A percentile compares a stretch with the other conserved stretches of the same genome.
Evolutionary conservation across 2,888 invertebrate species (phyloP).

Genomic region (Hymenopus coronatus): DNA sequence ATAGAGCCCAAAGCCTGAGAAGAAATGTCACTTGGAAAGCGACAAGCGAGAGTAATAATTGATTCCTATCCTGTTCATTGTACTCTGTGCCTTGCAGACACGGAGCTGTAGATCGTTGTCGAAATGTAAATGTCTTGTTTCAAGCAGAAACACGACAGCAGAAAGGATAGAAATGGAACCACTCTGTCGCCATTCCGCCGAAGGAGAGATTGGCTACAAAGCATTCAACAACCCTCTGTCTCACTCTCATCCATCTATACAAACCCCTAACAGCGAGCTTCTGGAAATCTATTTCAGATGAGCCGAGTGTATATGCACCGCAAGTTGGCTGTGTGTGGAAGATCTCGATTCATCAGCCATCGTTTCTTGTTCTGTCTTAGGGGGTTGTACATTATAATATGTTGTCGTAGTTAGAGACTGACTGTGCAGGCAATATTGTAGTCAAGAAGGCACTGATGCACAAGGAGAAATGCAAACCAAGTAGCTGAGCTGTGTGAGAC

Average conservation of each 20-base stretch:
- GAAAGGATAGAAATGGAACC: neutral
- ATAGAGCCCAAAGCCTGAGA: neutral
- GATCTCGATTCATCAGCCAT: constrained; percentile 24
- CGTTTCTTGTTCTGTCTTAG: constrained; percentile 22
- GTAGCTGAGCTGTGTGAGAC: constrained; percentile 15
- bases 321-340: neutral
- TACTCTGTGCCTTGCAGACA: neutral
- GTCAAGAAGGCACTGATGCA: neutral
- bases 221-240: constrained; percentile 4
- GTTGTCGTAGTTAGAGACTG: constrained; percentile 6
- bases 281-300: constrained; percentile 17
- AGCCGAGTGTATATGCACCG: neutral
- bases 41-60: neutral
- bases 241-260: constrained; percentile 2
- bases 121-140: neutral
- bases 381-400: constrained; percentile 20
- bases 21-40: neutral
- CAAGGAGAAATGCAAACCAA: neutral
- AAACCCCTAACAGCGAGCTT: constrained; percentile 1
- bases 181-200: neutral
- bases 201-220: neutral
- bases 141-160: neutral
- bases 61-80: neutral
- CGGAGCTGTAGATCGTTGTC: neutral
- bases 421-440: neutral